Evolutionary conservation across 2,113 vertebrate species (phyloP).

Genomic region (Hassar affinis): DNA sequence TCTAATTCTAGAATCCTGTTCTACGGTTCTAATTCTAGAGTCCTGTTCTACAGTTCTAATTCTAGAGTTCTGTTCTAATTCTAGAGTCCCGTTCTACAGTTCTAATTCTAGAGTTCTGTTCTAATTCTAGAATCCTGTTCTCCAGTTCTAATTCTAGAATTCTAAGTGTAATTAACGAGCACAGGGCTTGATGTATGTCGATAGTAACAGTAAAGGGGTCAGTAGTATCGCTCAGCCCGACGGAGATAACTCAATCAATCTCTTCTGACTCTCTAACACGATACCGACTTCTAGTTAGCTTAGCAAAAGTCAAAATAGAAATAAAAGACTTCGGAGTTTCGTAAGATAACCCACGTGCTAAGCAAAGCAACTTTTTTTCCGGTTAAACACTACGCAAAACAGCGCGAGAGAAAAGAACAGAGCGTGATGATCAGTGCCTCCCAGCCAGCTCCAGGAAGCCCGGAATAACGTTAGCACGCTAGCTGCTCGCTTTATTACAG

Average conservation of each 20-base stretch:
- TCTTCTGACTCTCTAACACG: not conserved
- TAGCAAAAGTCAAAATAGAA: slow-evolving; percentile 10
- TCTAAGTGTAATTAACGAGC: too few species aligned
- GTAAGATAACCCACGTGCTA: slow-evolving; percentile 3
- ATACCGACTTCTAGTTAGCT: not conserved
- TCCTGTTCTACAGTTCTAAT: too few species aligned
- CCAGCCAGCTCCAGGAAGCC: not conserved
- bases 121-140: too few species aligned
- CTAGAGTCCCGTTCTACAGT: too few species aligned
- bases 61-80: too few species aligned
- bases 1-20: too few species aligned
- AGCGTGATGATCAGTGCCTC: not conserved
- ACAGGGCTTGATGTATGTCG: too few species aligned
- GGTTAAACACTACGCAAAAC: not conserved
- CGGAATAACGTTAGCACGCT: slow-evolving; percentile 18
- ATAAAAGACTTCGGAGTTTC: not conserved
- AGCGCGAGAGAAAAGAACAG: too few species aligned
- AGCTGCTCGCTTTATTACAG: slow-evolving; percentile 32
- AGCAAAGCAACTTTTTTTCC: slow-evolving; percentile 6
- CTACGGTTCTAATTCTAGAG: too few species aligned
- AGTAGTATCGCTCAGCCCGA: not conserved
- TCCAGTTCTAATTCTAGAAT: too few species aligned
- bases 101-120: too few species aligned
- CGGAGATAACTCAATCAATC: not conserved
- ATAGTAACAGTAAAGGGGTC: too few species aligned